A percentile compares a stretch with the other conserved stretches of the same genome.
Evolutionary conservation across 2,797 vertebrate species (phyloP).

Genomic region (Thaleichthys pacificus): DNA sequence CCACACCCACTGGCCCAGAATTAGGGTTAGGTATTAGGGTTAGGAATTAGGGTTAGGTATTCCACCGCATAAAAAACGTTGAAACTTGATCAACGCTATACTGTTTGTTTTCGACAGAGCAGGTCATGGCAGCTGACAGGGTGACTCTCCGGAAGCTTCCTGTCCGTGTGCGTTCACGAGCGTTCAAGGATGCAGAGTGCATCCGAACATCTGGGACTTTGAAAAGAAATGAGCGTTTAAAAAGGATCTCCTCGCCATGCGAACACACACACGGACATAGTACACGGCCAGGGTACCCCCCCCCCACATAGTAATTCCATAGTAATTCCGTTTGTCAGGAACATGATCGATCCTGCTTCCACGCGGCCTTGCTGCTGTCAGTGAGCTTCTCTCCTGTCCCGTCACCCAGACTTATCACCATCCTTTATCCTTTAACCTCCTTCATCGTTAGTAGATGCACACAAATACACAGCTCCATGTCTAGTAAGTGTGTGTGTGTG

Average conservation of each 20-base stretch:
- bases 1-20: no score
- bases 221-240: not conserved
- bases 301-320: not conserved
- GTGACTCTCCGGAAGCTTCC: not conserved
- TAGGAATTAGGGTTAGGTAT: not conserved
- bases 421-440: constrained; percentile 1
- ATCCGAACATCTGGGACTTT: not conserved
- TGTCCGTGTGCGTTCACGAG: not conserved
- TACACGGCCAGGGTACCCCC: no score
- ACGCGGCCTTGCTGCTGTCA: not conserved
- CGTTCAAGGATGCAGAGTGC: not conserved
- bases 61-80: not conserved
- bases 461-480: not conserved
- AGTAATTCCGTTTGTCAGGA: not conserved
- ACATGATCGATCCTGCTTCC: not conserved
- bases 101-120: not conserved
- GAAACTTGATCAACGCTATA: not conserved
- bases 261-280: not conserved
- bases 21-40: not conserved
- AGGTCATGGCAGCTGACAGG: not conserved
- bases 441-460: not conserved
- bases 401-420: not conserved
- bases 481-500: not conserved
- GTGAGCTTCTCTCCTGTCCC: not conserved
- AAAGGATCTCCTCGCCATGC: not conserved